phyloP scores from a whole-genome alignment of 2,113 vertebrate genomes.

The Mustela nigripes region DNA sequence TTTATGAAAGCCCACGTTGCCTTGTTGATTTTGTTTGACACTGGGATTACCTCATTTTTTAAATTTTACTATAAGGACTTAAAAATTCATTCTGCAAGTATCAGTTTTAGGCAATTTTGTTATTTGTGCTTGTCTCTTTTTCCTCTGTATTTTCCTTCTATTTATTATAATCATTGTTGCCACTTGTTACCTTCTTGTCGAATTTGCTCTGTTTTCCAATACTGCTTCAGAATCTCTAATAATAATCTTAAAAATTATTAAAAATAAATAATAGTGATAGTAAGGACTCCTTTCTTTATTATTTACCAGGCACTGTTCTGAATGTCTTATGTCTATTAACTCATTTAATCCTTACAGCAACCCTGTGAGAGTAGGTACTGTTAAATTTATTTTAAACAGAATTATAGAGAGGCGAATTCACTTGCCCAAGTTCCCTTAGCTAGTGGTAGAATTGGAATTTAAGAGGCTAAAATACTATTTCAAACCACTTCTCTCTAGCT shows the following conservation, averaged over 20 bases:
- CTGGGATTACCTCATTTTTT: neutral
- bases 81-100: neutral
- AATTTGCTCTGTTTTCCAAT: neutral
- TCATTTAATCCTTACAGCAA: neutral
- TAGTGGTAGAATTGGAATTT: neutral
- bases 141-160: neutral
- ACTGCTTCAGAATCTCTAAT: constrained; percentile 43
- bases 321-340: constrained; percentile 27
- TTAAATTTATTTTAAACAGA: constrained; percentile 11
- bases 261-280: neutral
- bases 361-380: neutral
- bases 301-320: neutral
- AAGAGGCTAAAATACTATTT: neutral
- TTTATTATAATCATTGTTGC: neutral
- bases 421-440: neutral
- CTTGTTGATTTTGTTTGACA: neutral
- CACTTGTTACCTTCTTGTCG: neutral
- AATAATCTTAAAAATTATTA: neutral
- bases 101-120: neutral
- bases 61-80: neutral
- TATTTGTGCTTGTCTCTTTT: neutral
- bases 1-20: neutral
- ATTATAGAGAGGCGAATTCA: neutral
- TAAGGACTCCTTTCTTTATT: neutral
- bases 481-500: neutral